Evolutionary conservation across 2,888 invertebrate genomes (phyloP), one percentile per base, ranked within the genome.

Genomic region (Tenthredo mesomela): DNA sequence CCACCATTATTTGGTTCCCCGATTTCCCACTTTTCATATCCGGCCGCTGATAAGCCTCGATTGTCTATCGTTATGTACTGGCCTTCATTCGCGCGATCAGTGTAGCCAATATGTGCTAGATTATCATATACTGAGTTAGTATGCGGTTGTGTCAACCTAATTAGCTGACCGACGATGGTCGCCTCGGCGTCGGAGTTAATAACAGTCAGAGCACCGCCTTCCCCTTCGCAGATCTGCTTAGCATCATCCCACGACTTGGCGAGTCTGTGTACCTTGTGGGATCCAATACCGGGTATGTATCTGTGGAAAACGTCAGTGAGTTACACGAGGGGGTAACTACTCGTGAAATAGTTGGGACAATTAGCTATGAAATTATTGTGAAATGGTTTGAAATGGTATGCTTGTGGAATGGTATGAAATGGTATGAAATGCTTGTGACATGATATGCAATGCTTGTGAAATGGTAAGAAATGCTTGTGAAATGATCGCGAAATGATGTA

Each of bases 161-260:
- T 10, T n/a, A 70, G n/a, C 37, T 33, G 18, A 12, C 33, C 33
- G 15, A 70, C 5, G 33, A 33, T 37, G 37, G 2, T 37, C 33
- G 70, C 29, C 18, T 70, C 70, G 9, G 70, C 29, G 18, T 70
- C 9, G 5, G 70, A 70, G 33, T 75, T 75, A 10, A 75, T 47
- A 15, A 75, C 9, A 29, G 75, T 25, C 50, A 75, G 75, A n/a
- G 25, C 21, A n/a, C 47, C 75, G 9, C 75, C 75, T 75, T 75
- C 75, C 25, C 25, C 47, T 18, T 75, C 5, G 47, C 75, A 75
- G 5, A 25, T 25, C 10, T 6, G 1, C 12, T 47, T 75, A 1
- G 50, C 75, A 9, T 15, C 25, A 29, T 75, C 18, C 47, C 47
- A 47, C 6, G 1, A 10, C 43, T 25, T 15, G 18, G 43, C 47